Evolutionary conservation across 2,888 invertebrate species (phyloP).

Genomic region (Carcina quercana): DNA sequence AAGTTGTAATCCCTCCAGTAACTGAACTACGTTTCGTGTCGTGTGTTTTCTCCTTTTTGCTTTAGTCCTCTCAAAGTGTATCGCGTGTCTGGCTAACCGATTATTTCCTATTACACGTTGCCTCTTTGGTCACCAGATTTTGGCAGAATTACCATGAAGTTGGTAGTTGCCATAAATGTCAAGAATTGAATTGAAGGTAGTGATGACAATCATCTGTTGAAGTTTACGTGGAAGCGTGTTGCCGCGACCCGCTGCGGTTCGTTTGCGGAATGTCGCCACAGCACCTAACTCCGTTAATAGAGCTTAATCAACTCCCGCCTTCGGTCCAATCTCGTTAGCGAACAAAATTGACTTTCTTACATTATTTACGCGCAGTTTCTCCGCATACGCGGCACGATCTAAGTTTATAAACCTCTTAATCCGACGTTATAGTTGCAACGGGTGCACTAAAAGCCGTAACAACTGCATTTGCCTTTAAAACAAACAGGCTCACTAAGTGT

Average conservation of each 20-base stretch:
- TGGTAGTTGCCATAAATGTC: no score
- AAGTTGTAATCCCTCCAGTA: no score
- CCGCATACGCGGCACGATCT: constrained; percentile 33
- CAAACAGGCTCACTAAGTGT: constrained; percentile 49
- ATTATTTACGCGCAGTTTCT: constrained; percentile 39
- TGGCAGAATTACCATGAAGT: no score
- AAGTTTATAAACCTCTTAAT: constrained; percentile 51
- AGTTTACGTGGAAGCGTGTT: constrained; percentile 35
- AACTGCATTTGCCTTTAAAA: constrained; percentile 54
- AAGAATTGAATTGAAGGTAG: no score
- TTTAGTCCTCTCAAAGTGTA: no score
- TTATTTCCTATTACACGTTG: no score
- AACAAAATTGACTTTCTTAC: constrained; percentile 58
- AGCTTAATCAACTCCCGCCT: constrained; percentile 56
- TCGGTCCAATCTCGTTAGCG: constrained; percentile 59
- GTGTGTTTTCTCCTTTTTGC: no score
- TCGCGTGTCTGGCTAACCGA: no score
- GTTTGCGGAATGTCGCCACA: constrained; percentile 42
- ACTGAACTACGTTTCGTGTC: no score
- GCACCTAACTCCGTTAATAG: constrained; percentile 36
- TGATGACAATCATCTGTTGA: no score
- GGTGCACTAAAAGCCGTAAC: constrained; percentile 44
- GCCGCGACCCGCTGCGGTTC: constrained; percentile 36
- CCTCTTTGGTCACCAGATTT: no score
- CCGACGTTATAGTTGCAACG: constrained; percentile 37